phyloP scores from a whole-genome alignment of 2,113 vertebrate species.

The Capreolus pygargus region DNA sequence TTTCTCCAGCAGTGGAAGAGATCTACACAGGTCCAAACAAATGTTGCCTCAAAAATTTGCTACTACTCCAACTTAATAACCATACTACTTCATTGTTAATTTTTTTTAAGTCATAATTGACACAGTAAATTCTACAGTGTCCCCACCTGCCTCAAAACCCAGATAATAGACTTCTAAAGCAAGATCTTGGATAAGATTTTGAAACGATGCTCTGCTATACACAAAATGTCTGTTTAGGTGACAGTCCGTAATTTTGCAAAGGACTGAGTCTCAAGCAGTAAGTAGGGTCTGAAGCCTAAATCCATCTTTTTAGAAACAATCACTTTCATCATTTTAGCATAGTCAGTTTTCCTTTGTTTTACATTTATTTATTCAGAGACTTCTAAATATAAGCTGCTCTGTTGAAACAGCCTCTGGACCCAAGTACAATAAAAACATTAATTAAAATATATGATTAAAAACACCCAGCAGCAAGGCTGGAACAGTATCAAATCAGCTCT shows the following conservation, averaged over 20 bases:
- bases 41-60: slow-evolving; percentile 3
- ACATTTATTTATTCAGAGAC: slow-evolving; percentile 65
- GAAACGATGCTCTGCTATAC: background rate
- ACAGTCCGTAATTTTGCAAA: background rate
- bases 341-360: slow-evolving; percentile 76
- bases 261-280: background rate
- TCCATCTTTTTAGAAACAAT: slow-evolving; percentile 43
- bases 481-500: slow-evolving; percentile 48
- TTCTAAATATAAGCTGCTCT: slow-evolving; percentile 66
- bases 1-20: background rate
- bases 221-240: background rate
- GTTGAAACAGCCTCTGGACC: slow-evolving; percentile 54
- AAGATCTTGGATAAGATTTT: background rate
- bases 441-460: slow-evolving; percentile 67
- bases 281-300: background rate
- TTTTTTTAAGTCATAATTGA: background rate
- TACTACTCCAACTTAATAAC: background rate
- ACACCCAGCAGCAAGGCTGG: slow-evolving; percentile 36
- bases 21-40: background rate
- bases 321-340: slow-evolving; percentile 58
- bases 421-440: slow-evolving; percentile 69
- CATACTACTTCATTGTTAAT: background rate
- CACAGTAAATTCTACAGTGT: background rate
- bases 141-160: background rate
- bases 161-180: background rate